These are phyloP conservation scores for Mirza zaza DNA, from an alignment of 2,113 vertebrate genomes.

Conservation along the genomic window DNA sequence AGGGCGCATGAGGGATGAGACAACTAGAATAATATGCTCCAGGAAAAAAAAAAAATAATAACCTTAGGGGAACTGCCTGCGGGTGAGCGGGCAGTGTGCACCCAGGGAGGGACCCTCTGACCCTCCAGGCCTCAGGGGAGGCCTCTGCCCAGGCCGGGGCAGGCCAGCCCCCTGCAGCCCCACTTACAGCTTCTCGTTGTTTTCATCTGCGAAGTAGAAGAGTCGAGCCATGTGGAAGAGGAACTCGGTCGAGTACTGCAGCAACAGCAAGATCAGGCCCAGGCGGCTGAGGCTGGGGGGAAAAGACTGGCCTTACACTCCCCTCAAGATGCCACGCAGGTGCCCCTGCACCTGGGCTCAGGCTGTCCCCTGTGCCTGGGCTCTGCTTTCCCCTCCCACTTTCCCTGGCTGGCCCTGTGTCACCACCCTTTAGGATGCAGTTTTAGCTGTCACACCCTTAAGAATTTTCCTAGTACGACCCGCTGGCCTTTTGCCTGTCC, in stretches of 20 bases:
- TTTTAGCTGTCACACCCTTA: not conserved
- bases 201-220: slow-evolving; percentile 95
- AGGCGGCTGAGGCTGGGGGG: slow-evolving; percentile 90
- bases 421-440: rapidly evolving
- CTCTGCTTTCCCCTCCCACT: not conserved
- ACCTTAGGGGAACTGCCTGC: rapidly evolving
- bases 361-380: not conserved
- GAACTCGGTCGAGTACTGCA: slow-evolving; percentile 94
- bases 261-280: slow-evolving; percentile 92
- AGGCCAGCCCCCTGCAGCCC: not conserved
- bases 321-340: rapidly evolving
- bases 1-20: not conserved
- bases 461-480: not conserved
- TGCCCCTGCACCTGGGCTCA: rapidly evolving
- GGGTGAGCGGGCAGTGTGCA: not conserved
- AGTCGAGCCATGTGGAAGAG: slow-evolving; percentile 94
- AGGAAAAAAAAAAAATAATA: too few species aligned
- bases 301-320: not conserved
- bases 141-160: not conserved
- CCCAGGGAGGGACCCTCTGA: not conserved
- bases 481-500: not conserved
- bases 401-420: not conserved
- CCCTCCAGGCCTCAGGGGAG: rapidly evolving
- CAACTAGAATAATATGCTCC: not conserved
- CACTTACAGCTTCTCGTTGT: slow-evolving; percentile 95